A percentile compares a stretch with the other conserved stretches of the same genome.
phyloP scores from a whole-genome alignment of 1,140 invertebrate genomes.

The Plodia interpunctella region DNA sequence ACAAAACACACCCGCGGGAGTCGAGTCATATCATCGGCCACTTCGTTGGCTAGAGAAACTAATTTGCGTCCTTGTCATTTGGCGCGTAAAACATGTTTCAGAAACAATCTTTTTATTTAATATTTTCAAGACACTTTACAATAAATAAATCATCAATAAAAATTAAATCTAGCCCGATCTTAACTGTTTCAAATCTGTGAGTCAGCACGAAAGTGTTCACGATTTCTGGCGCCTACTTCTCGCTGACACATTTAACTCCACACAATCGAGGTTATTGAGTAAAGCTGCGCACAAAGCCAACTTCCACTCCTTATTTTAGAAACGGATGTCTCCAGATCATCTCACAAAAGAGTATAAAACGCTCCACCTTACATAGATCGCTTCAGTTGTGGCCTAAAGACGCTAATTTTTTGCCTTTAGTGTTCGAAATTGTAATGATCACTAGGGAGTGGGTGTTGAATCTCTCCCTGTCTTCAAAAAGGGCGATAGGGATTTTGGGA shows the following conservation, averaged over 20 bases:
- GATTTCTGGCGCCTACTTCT: conserved; percentile 36
- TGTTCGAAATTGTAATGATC: conserved; percentile 31
- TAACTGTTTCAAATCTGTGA: background rate
- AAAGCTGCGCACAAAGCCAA: conserved; percentile 28
- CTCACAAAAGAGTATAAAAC: too few species aligned
- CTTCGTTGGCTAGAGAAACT: too few species aligned
- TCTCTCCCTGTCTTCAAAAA: conserved; percentile 1
- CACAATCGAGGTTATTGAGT: conserved; percentile 15
- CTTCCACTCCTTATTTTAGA: too few species aligned
- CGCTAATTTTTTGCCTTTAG: conserved; percentile 16
- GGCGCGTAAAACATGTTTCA: too few species aligned
- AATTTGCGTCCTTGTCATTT: too few species aligned
- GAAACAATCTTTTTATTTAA: too few species aligned
- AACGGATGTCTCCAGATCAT: too few species aligned
- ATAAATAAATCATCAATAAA: background rate
- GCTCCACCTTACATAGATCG: background rate
- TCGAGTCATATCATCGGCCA: too few species aligned
- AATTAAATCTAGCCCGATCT: background rate
- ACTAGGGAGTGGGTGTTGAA: background rate
- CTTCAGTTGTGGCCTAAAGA: background rate
- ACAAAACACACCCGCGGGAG: too few species aligned
- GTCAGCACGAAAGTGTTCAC: conserved; percentile 19
- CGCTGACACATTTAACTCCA: conserved; percentile 32
- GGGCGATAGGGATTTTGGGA: conserved; percentile 10
- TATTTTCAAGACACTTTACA: too few species aligned